Base-by-base conservation (phyloP, 1,140 invertebrate species). In the Hydropsyche tenuis region DNA sequence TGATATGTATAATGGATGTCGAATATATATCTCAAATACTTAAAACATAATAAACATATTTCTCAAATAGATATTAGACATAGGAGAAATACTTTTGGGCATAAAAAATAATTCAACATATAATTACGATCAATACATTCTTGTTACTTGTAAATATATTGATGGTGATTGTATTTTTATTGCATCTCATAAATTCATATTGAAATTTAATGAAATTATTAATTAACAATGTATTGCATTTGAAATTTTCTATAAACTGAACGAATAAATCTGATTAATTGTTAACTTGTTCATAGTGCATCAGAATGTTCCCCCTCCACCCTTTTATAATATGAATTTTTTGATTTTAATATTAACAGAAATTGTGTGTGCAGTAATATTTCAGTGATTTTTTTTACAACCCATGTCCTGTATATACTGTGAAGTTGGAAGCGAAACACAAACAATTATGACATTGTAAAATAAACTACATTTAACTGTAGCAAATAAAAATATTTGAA, bases 391-490 rank as follows among this genome's bases (percentile, higher is more conserved):
- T 63, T 64, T 56, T 51, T 48, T 23, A 45, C 68, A 51, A 45
- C 72, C 60, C 46, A 73, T 45, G 48, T 72, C 68, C 63, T 71
- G 48, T 74, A 60, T 69, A 77, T 77, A 74, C 22, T 73, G 23
- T 60, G 45, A 60, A 72, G 69, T 69, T 70, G 68, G 63, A 77
- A 69, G 66, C 70, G 74, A 74, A 69, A 73, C 65, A 65, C 69
- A 74, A 42, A 18, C 56, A 76, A 73, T 63, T 77, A 72, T 77
- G 73, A 74, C 62, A 73, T 77, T 73, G 72, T 72, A 71, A 71
- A 51, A 56, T 45, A 69, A 64, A 74, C 68, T 77, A 74, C 73
- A 75, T 73, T 74, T 73, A 75, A 73, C 76, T 70, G 62, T 71
- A 73, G 76, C 66, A 51, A 74, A 74, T 74, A 75, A 73, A 77